Base-by-base conservation (phyloP, 2,888 invertebrate species). In the Slavum lentiscoides region DNA sequence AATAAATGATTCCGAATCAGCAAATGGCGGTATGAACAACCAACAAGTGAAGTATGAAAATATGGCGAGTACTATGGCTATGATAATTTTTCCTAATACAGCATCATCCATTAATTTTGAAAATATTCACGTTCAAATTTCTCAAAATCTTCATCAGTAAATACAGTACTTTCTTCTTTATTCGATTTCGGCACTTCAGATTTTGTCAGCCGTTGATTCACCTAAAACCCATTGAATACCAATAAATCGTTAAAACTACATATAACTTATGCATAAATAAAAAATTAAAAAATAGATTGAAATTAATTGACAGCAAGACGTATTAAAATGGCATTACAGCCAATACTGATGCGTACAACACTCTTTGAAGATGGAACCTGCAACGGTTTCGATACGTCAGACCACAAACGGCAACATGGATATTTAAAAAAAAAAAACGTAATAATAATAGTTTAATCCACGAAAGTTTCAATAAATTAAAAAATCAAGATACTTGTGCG, bases 111-210 rank as follows among this genome's bases (percentile, higher is more conserved):
- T 83, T 82, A 84, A 82, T 84, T 83, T 75, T 88, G 89, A 85
- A 89, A 88, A 84, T 91, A 90, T 85, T 92, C 90, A 72, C 88
- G 87, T 85, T 92, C 91, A 86, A 92, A 92, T 82, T 89, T 89
- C 82, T 89, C 87, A 84, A 92, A 91, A 72, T 91, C 90, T 85
- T 92, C 92, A 84, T 91, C 91, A 0, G 92, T 91, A 85, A 93
- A 93, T 21, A 89, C 91, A 0, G 92, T 90, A 81, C 88, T 88
- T 83, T 90, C 87, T 69, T 83, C 83, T 83, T 89, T 83, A 58
- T 74, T 55, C 1, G 58, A 43, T 55, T 61, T 62, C 23, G 39
- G 0, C 49, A 21, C 19, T 39, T 67, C 59, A 62, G 77, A 37
- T 61, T 39, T 58, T 11, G 11, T 37, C 19, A 69, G 55, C 19